Conservation (phyloP, 1,140 invertebrate species). For the Lordiphosa collinella region DNA sequence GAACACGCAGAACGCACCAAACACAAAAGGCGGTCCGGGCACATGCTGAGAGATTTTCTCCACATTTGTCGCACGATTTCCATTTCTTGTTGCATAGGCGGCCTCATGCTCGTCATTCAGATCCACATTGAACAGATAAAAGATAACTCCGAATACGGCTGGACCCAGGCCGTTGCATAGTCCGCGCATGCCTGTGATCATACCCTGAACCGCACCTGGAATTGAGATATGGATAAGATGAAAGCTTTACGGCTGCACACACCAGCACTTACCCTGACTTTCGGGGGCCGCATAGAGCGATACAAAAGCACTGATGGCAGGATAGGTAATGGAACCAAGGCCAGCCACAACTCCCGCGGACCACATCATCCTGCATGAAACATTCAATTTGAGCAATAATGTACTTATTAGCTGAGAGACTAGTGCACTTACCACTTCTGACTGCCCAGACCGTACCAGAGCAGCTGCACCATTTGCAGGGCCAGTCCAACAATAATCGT, state of each 20-base stretch:
- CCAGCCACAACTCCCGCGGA: conserved; percentile 96
- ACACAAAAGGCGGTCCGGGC: conserved; percentile 99
- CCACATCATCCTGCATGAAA: conserved; percentile 96
- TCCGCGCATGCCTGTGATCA: conserved; percentile 97
- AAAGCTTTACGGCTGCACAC: no score
- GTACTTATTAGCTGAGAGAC: not conserved
- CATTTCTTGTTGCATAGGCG: conserved; percentile 58
- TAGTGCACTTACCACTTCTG: conserved; percentile 79
- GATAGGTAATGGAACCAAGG: conserved; percentile 97
- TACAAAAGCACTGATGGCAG: conserved; percentile 99
- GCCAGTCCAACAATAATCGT: conserved; percentile 98
- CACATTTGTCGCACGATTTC: conserved; percentile 42
- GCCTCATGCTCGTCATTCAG: conserved; percentile 86
- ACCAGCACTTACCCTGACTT: conserved; percentile 88
- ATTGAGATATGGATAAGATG: no score
- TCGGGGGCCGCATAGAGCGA: conserved; percentile 98
- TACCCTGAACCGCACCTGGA: conserved; percentile 94
- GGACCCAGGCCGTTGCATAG: conserved; percentile 96
- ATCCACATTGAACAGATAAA: conserved; percentile 99
- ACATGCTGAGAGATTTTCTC: conserved; percentile 85
- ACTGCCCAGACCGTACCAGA: conserved; percentile 95
- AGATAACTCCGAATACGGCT: conserved; percentile 98
- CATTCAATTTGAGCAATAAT: not conserved
- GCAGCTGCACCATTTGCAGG: conserved; percentile 97
- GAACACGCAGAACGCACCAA: conserved; percentile 97